phyloP scores from a whole-genome alignment of 1,140 invertebrate species.

The Bactericera cockerelli region DNA sequence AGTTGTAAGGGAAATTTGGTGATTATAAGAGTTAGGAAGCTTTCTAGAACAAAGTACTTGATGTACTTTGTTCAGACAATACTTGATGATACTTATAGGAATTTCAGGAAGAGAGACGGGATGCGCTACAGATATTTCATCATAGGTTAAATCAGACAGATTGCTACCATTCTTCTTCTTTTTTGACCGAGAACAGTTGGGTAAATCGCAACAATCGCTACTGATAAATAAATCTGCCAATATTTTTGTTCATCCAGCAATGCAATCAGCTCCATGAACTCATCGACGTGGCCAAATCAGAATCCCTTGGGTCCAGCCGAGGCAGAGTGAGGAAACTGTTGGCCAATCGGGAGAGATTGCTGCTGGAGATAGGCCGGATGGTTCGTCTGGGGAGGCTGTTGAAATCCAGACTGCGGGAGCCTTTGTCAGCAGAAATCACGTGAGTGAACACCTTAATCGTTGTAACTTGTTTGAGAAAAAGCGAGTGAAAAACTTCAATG shows the following conservation, averaged over 20 bases:
- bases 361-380: constrained; percentile 56
- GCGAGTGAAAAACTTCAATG: neutral
- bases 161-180: no score
- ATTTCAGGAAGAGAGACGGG: no score
- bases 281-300: constrained; percentile 25
- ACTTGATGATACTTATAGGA: no score
- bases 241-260: constrained; percentile 29
- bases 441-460: constrained; percentile 22
- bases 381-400: constrained; percentile 50
- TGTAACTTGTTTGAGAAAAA: neutral
- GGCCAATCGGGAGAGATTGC: constrained; percentile 44
- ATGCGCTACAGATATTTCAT: no score
- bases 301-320: neutral
- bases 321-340: constrained; percentile 32
- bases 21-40: no score
- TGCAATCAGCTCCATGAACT: constrained; percentile 40
- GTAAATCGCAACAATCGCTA: no score
- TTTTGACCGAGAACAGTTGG: no score
- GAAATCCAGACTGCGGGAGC: constrained; percentile 47
- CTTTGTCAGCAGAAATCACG: constrained; percentile 33
- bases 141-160: no score
- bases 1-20: no score
- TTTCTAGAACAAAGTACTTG: no score
- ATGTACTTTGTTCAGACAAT: no score
- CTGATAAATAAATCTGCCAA: no score